Evolutionary conservation across 2,113 vertebrate genomes (phyloP).

Genomic region (Tretioscincus oriximinensis): DNA sequence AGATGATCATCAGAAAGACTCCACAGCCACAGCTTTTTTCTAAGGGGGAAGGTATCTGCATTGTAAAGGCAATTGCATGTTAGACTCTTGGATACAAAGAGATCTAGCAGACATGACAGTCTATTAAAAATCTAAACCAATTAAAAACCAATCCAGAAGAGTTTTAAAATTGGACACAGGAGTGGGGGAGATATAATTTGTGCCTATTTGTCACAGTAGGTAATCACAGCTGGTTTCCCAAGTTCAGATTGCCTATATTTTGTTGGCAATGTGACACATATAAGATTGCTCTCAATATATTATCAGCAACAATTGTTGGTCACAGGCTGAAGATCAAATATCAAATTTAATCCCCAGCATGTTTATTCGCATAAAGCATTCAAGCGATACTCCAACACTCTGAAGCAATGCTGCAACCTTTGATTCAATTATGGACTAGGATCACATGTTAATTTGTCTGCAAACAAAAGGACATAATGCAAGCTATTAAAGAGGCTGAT

Average conservation of each 20-base stretch:
- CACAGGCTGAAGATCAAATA: slow-evolving; percentile 51
- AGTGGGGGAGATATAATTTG: background rate
- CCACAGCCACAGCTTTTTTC: background rate
- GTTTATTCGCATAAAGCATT: slow-evolving; percentile 45
- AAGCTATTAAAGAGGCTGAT: slow-evolving; percentile 55
- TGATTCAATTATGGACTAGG: slow-evolving; percentile 58
- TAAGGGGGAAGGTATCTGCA: background rate
- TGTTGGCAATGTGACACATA: slow-evolving; percentile 16
- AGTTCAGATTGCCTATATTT: background rate
- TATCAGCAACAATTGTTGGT: slow-evolving; percentile 45
- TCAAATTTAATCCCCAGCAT: slow-evolving; percentile 58
- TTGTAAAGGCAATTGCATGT: background rate
- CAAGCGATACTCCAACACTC: slow-evolving; percentile 21
- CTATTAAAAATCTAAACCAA: background rate
- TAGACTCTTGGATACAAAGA: background rate
- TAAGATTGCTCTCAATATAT: slow-evolving; percentile 38
- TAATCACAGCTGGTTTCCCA: background rate
- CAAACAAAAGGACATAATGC: slow-evolving; percentile 68
- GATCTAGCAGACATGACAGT: background rate
- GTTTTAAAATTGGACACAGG: background rate
- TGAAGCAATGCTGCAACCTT: slow-evolving; percentile 26
- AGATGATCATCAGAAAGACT: background rate
- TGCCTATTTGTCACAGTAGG: background rate
- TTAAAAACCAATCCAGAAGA: background rate
- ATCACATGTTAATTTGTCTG: slow-evolving; percentile 65